Evolutionary conservation across 1,140 invertebrate species (phyloP), one percentile per base, ranked within the genome.

Genomic region (Bacillus rossius): DNA sequence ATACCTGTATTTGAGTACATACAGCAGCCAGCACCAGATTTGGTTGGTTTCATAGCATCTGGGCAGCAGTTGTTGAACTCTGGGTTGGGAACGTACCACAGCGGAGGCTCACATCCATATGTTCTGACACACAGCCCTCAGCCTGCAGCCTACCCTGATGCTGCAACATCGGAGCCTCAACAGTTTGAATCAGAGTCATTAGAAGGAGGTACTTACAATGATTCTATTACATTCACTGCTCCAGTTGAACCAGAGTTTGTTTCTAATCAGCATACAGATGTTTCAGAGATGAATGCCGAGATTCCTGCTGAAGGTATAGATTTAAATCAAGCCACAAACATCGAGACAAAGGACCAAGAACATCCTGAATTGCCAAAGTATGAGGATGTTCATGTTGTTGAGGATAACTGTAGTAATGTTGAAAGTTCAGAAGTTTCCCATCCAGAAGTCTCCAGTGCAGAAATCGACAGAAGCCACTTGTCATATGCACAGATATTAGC

Each of bases 401-500:
- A 34, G 29, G 29, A 34, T 34, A 34, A 10, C 29, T 10, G 10
- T 34, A 4, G 5, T 10, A 34, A 34, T 7, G 10, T 34, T 34
- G 29, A 34, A 34, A 34, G 10, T 41, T 50, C 26, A 1, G 51
- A 54, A 13, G 51, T 8, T 41, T n/a, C 14, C 8, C 37, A 13
- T 17, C 13, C 5, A 40, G 51, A 54, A 13, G 51, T 8, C 23
- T n/a, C 14, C 8, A 17, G 13, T 17, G 4, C 5, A 40, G 51
- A 54, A 20, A 8, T 10, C 8, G 41, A 43, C 38, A 48, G 47
- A 17, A 23, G 20, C 17, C 55, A 57, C 26, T 77, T 84, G 59
- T 87, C 86, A 1, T 88, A 88, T 71, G 86, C 86, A 16, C 84
- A 86, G 72, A 85, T 88, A 65, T 76, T 88, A 60, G 82, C 84